Evolutionary conservation across 1,140 invertebrate species (phyloP), one percentile per base, ranked within the genome.

Genomic region (Orius insidiosus): DNA sequence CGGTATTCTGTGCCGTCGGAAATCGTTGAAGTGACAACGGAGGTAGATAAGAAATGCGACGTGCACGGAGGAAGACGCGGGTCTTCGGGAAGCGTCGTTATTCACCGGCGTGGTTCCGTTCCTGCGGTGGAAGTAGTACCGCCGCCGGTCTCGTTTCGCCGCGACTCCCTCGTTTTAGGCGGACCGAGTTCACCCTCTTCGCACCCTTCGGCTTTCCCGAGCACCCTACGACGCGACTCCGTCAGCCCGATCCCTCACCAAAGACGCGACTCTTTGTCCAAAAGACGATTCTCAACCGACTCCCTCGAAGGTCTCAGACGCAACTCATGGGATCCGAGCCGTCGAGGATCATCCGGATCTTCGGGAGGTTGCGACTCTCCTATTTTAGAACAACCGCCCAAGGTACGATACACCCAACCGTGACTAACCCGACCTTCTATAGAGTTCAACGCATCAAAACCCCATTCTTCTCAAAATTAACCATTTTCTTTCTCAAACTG

Each of bases 151-250:
- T 32, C 45, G n/a, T 41, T 66, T 59, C 54, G 66, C 68, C 33
- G 73, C 34, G 71, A 72, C 37, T 78, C 75, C 1, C 35, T 56
- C 5, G 53, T 53, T n/a, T 35, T 57, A 7, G 56, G 53, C 7
- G 48, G 53, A 11, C 41, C 50, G 13, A 47, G 39, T 16, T 41
- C 30, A n/a, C 35, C 52, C 5, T 40, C 33, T 5, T 14, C 34
- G 11, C 76, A 80, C 57, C 77, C 77, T 0, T 77, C 76, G 3
- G 64, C 65, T 1, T 82, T 80, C 55, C 71, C 77, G 5, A 71
- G 69, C 38, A 71, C 72, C 1, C 60, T 80, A 19, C 64, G 77
- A 0, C 65, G 67, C 38, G 72, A 73, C 53, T 64, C 68, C 0
- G 55, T 70, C 30, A 69, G 65, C 5, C 36, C 48, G 19, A 46